Conservation (phyloP, 2,888 invertebrate genomes). For the Cryptus armator region DNA sequence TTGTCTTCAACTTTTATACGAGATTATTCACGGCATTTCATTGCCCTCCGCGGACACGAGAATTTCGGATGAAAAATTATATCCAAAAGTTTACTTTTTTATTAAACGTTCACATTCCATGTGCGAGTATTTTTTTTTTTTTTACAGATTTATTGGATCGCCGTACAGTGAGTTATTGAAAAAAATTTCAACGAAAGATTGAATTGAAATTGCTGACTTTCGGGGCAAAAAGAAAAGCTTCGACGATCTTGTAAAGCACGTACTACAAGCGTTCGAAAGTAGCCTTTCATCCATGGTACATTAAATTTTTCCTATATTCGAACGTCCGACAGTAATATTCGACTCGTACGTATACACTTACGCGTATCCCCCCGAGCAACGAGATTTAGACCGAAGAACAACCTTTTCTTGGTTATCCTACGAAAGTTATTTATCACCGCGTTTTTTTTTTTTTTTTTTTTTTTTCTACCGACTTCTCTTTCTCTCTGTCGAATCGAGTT, state of each 20-base stretch:
- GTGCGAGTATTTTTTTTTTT: background rate
- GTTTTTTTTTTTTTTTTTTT: background rate
- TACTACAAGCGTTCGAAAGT: conserved; percentile 52
- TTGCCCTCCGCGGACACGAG: conserved; percentile 11
- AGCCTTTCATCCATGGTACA: conserved; percentile 44
- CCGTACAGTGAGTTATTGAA: background rate
- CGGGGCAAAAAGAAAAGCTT: conserved; percentile 27
- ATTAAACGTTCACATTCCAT: too few species aligned
- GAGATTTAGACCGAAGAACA: conserved; percentile 50
- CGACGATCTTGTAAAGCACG: conserved; percentile 39
- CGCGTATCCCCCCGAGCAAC: conserved; percentile 8
- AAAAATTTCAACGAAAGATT: conserved; percentile 50
- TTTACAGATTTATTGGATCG: background rate
- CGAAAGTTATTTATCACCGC: conserved; percentile 64
- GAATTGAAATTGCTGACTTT: conserved; percentile 55
- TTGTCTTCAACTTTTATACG: conserved; percentile 58
- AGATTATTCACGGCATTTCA: conserved; percentile 55
- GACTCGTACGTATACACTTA: conserved; percentile 24
- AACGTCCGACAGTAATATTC: conserved; percentile 35
- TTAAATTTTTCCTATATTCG: conserved; percentile 39
- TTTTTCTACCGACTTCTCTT: conserved; percentile 54
- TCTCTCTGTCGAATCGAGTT: conserved; percentile 64
- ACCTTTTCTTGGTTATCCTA: conserved; percentile 24
- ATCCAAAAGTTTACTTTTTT: background rate
- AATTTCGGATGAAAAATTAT: background rate